These are phyloP conservation scores for Meloidogyne hapla DNA, from an alignment of 1,140 invertebrate species.

Conservation along the genomic window DNA sequence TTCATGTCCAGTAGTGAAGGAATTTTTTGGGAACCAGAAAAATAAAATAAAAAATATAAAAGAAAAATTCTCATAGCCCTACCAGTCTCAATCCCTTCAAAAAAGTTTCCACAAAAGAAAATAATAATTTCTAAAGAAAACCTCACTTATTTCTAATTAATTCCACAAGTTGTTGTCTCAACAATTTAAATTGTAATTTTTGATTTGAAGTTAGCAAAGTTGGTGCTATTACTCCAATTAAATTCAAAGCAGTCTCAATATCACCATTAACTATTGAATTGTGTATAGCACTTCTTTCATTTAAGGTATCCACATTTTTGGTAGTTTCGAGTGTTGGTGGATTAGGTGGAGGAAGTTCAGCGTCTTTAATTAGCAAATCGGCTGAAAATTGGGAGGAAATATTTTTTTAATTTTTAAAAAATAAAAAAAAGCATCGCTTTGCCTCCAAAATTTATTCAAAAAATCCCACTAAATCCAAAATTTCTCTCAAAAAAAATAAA, in stretches of 20 bases:
- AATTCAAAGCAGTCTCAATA: slow-evolving; percentile 85
- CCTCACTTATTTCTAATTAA: slow-evolving; percentile 44
- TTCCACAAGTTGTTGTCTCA: slow-evolving; percentile 65
- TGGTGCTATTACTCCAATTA: slow-evolving; percentile 90
- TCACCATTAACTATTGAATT: slow-evolving; percentile 88
- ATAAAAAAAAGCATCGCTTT: no score
- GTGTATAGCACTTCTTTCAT: slow-evolving; percentile 87
- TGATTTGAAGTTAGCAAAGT: slow-evolving; percentile 90
- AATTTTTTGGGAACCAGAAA: no score
- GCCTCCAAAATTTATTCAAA: no score
- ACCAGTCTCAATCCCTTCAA: no score
- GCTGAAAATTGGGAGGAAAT: slow-evolving; percentile 10
- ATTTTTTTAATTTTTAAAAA: neutral
- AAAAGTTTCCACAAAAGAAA: neutral
- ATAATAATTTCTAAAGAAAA: neutral
- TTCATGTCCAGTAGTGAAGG: no score
- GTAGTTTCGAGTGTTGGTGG: slow-evolving; percentile 4
- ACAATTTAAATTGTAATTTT: slow-evolving; percentile 91
- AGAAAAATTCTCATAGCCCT: no score
- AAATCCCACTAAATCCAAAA: no score
- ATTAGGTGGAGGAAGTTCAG: slow-evolving; percentile 20
- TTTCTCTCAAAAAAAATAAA: neutral
- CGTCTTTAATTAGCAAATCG: slow-evolving; percentile 23
- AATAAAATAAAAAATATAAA: no score
- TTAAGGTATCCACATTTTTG: slow-evolving; percentile 73